Evolutionary conservation across 2,888 invertebrate species (phyloP).

Genomic region (Epinotia bilunana): DNA sequence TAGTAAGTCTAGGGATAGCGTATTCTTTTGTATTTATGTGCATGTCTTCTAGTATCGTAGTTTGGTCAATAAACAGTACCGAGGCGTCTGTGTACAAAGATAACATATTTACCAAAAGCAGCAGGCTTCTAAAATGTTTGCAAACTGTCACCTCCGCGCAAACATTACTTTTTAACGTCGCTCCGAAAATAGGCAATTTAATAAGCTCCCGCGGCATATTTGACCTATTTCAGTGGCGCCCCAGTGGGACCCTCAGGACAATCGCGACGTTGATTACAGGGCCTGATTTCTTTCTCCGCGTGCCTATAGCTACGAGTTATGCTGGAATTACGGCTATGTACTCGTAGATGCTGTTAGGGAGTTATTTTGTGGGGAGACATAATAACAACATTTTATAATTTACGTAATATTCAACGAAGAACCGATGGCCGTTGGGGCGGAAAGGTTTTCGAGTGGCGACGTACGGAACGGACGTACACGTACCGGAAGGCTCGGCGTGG

Average conservation of each 20-base stretch:
- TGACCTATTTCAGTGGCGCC: conserved; percentile 43
- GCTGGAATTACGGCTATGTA: conserved; percentile 11
- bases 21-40: no score
- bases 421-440: no score
- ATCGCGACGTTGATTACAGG: conserved; percentile 33
- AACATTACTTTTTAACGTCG: conserved; percentile 29
- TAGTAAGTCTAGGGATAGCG: no score
- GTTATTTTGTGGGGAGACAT: neutral
- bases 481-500: no score
- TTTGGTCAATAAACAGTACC: no score
- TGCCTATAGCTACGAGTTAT: conserved; percentile 10
- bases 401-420: no score
- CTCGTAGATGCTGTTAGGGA: neutral
- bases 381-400: neutral
- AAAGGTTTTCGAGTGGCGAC: no score
- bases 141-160: neutral
- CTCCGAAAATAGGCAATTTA: conserved; percentile 42
- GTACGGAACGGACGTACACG: no score
- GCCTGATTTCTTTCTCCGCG: conserved; percentile 29
- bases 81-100: no score
- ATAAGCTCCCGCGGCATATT: conserved; percentile 33
- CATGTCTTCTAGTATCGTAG: no score
- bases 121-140: neutral
- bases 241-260: conserved; percentile 18
- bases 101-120: neutral